Base-by-base conservation (phyloP, 2,888 invertebrate species). In the Elmis aenea region DNA sequence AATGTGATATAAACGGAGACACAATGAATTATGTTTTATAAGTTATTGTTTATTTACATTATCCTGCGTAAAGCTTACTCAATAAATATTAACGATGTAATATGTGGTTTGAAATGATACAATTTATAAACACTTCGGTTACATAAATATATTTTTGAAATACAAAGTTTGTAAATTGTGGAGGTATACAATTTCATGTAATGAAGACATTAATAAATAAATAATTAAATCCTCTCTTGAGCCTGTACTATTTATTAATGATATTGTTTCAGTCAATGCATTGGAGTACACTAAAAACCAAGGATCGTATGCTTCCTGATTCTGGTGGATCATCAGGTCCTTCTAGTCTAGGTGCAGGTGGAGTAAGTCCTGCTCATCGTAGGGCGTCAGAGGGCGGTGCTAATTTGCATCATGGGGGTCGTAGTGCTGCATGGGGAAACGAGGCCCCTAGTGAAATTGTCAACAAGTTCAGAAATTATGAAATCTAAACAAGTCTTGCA, bases 391-490 rank as follows among this genome's bases (percentile, higher is more conserved):
- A 89, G 60, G 87, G 87, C n/a, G 88, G 88, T 3, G 86, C 87
- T n/a, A 85, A 85, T 41, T 77, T 82, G 14, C 81, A 80, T 57
- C 78, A 76, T 74, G 74, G 75, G 11, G 61, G 62, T 1, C 74
- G 75, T 47, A 73, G 69, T 70, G 59, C 74, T 26, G 80, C 77
- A 40, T 85, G 85, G 76, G 81, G 81, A 56, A 76, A 79, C 31
- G 83, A 87, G 46, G 81, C 85, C 14, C 82, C 85, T 16, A 79
- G 79, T 50, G 87, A 88, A 62, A 83, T 88, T 51, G 85, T 87
- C 70, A 83, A 77, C 67, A 88, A 89, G 69, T 89, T 89, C 70
- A 82, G 89, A 67, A 91, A 91, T 71, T 91, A 91, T 71, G 90
- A 92, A 71, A 90, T 91, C 64, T 92, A 88, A 85, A 57, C 32